phyloP scores from a whole-genome alignment of 1,140 invertebrate genomes.

The Saccostrea cuccullata region DNA sequence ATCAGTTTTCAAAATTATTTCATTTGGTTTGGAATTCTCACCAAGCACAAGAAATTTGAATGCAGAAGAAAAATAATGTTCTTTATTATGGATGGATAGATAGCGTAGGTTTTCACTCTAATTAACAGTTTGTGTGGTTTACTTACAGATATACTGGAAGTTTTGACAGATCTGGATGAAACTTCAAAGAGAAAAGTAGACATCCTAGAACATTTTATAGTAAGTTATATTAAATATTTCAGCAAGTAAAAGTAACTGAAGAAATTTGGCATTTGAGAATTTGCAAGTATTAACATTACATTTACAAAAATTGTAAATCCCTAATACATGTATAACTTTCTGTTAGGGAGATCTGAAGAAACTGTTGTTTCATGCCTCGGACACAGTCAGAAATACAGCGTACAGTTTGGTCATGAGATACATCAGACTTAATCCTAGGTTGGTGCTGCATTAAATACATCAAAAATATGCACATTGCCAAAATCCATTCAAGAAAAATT shows the following conservation, averaged over 20 bases:
- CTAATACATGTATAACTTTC: neutral
- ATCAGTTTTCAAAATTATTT: too few relatives aligned
- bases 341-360: constrained; percentile 73
- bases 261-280: neutral
- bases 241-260: neutral
- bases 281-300: too few relatives aligned
- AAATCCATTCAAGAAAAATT: too few relatives aligned
- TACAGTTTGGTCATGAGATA: constrained; percentile 84
- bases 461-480: too few relatives aligned
- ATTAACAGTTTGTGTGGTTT: constrained; percentile 24
- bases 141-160: constrained; percentile 82
- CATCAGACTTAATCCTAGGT: constrained; percentile 84
- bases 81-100: neutral
- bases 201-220: constrained; percentile 84
- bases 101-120: neutral
- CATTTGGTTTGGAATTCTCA: neutral
- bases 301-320: too few relatives aligned
- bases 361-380: constrained; percentile 83
- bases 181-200: constrained; percentile 84
- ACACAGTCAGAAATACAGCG: constrained; percentile 83
- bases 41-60: neutral
- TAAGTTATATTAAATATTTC: constrained; percentile 72
- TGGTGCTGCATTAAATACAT: constrained; percentile 44
- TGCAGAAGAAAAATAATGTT: neutral
- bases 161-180: constrained; percentile 87